These are phyloP conservation scores for Euphydryas editha DNA, from an alignment of 2,888 invertebrate species.

Conservation along the genomic window DNA sequence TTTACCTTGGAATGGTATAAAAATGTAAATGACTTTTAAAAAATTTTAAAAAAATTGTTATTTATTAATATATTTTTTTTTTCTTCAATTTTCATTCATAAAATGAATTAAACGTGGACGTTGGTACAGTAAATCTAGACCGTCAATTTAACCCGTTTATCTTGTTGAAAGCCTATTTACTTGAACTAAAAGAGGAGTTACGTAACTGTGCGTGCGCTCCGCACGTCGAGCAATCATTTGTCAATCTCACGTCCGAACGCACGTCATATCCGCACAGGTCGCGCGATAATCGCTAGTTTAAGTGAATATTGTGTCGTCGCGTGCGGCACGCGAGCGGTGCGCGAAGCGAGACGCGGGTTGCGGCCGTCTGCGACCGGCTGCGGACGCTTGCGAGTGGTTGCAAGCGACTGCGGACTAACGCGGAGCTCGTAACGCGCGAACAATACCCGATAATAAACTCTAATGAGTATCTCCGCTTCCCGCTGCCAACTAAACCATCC, in stretches of 20 bases:
- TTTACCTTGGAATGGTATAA: no score
- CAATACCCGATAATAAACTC: slow-evolving; percentile 43
- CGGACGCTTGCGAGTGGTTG: slow-evolving; percentile 16
- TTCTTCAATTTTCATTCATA: background rate
- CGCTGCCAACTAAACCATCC: slow-evolving; percentile 39
- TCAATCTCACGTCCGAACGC: slow-evolving; percentile 19
- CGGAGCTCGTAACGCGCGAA: no score
- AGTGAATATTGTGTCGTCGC: slow-evolving; percentile 46
- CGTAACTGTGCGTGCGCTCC: slow-evolving; percentile 7
- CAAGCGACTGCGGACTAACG: slow-evolving; percentile 15
- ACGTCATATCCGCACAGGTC: slow-evolving; percentile 23
- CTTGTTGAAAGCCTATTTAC: background rate
- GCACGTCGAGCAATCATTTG: slow-evolving; percentile 20
- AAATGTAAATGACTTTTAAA: no score
- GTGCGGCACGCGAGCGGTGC: slow-evolving; percentile 48
- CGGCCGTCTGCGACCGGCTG: slow-evolving; percentile 20
- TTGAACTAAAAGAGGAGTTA: slow-evolving; percentile 5
- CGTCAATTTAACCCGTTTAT: background rate
- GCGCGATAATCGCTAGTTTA: slow-evolving; percentile 42
- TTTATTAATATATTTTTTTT: background rate
- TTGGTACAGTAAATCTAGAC: background rate
- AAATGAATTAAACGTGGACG: background rate
- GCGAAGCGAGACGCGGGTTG: slow-evolving; percentile 41
- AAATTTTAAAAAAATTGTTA: no score
- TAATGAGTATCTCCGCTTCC: slow-evolving; percentile 42